Evolutionary conservation across 2,888 invertebrate genomes (phyloP), one percentile per base, ranked within the genome.

Genomic region (Rhagonycha lutea): DNA sequence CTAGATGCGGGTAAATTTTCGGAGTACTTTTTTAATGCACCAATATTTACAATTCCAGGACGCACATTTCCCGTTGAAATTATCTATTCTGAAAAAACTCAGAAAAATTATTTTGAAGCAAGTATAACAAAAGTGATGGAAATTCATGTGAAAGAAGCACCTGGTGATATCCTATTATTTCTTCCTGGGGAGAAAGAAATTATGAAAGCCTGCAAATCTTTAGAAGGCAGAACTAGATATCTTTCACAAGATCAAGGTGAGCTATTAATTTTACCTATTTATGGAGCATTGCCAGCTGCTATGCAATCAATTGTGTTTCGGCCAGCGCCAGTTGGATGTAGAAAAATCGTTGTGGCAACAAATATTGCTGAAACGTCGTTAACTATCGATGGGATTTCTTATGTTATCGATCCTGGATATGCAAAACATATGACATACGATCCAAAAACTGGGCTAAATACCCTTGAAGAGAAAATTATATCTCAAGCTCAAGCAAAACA

Each of bases 231-330:
- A 60, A 99, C 99, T 98, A 99, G 99, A 87, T 95, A 96, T 0
- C 88, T 99, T 12, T 86, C 85, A 84, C 81, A 77, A 79, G 11
- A 24, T 28, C 68, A 8, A 23, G 14, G 23, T 0, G 99, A 99
- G 81, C 89, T 99, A 24, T 97, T 99, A 29, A 99, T 99, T 78
- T 89, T 99, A 23, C 99, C 99, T 0, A 98, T 98, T 0, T 99
- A 99, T 86, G 98, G 98, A 0, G 98, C 99, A 0, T 87, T 99
- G 80, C 99, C 99, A 0, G 97, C 97, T 8, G 99, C 99, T 88
- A 98, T 99, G 98, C 99, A 99, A 88, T 98, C 99, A 0, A 91
- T 98, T 81, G 99, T 99, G 83, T 99, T 99, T 87, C 99, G 99
- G 82, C 98, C 99, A 0, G 98, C 99, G 0, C 99, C 99, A 0